phyloP scores from a whole-genome alignment of 2,888 invertebrate species.

The Metallyticus violacea region DNA sequence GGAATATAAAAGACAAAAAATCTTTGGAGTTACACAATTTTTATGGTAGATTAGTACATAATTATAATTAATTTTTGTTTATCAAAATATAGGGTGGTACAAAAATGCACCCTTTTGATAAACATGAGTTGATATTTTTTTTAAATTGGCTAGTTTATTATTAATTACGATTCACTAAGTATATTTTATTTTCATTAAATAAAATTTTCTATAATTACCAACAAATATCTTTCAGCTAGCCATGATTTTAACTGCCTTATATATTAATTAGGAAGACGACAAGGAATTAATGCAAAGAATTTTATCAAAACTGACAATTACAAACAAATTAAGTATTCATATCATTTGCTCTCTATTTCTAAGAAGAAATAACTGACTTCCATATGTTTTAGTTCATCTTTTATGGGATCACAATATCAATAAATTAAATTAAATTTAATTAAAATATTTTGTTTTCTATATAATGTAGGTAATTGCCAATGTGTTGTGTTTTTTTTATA shows the following conservation, averaged over 20 bases:
- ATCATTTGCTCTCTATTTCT: too few relatives aligned
- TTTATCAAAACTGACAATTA: not conserved
- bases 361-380: too few relatives aligned
- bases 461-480: too few relatives aligned
- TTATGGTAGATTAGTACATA: not conserved
- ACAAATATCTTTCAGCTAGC: not conserved
- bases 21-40: not conserved
- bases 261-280: not conserved
- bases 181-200: too few relatives aligned
- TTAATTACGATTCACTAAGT: not conserved
- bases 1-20: not conserved
- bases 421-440: too few relatives aligned
- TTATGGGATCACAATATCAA: too few relatives aligned
- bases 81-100: not conserved
- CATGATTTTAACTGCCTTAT: not conserved
- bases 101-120: not conserved
- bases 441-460: too few relatives aligned
- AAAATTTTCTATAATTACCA: not conserved
- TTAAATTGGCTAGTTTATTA: not conserved
- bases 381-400: too few relatives aligned
- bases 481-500: too few relatives aligned
- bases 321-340: not conserved
- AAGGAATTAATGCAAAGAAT: not conserved
- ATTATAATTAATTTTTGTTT: too few relatives aligned
- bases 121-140: not conserved